phyloP scores from a whole-genome alignment of 2,888 invertebrate species.

The Hypselothyrea guttata region DNA sequence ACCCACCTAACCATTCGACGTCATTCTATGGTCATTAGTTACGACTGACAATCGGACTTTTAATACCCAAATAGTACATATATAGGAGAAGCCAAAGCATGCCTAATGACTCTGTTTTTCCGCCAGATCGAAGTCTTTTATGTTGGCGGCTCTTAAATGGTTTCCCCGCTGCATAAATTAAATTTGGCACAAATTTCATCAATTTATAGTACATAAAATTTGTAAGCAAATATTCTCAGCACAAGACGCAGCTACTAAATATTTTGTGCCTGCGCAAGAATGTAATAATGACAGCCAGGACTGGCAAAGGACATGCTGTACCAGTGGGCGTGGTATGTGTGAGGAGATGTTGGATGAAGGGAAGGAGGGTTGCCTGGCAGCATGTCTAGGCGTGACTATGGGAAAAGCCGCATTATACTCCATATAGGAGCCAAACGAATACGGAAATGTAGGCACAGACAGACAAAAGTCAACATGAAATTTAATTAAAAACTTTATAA shows the following conservation, averaged over 20 bases:
- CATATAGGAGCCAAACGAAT: slow-evolving; percentile 37
- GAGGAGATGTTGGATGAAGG: not conserved
- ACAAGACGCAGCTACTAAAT: slow-evolving; percentile 47
- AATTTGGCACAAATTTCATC: not conserved
- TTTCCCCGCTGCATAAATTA: not conserved
- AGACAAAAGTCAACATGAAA: slow-evolving; percentile 69
- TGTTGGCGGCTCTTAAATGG: not conserved
- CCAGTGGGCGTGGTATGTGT: not conserved
- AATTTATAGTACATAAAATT: slow-evolving; percentile 10
- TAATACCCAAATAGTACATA: slow-evolving; percentile 27
- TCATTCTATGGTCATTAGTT: slow-evolving; percentile 47
- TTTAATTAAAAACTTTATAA: slow-evolving; percentile 78
- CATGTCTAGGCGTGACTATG: slow-evolving; percentile 12
- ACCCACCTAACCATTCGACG: slow-evolving; percentile 10
- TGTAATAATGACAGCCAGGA: slow-evolving; percentile 59
- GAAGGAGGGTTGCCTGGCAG: slow-evolving; percentile 22
- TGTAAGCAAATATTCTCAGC: slow-evolving; percentile 50
- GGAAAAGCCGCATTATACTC: slow-evolving; percentile 30
- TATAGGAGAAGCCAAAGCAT: not conserved
- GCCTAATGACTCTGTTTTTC: no score
- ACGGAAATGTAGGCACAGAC: slow-evolving; percentile 32
- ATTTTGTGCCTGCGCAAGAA: slow-evolving; percentile 57
- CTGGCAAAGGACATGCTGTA: not conserved
- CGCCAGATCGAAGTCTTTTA: not conserved
- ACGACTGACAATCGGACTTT: slow-evolving; percentile 45